Evolutionary conservation across 2,797 vertebrate species (phyloP).

Genomic region (Pyrocephalus nanus): DNA sequence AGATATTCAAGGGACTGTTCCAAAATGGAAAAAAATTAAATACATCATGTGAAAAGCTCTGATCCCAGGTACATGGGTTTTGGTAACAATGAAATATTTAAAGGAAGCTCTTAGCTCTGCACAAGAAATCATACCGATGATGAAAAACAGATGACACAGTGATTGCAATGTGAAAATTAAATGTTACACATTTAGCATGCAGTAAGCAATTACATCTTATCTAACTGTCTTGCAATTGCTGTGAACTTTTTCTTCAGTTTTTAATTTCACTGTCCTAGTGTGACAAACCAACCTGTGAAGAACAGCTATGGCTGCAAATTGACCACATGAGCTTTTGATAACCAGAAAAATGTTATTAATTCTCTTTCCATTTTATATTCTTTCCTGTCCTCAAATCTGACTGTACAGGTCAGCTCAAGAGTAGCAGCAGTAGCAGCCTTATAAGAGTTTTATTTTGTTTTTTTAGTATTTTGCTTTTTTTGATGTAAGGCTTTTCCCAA

Average conservation of each 20-base stretch:
- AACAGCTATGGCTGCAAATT: neutral
- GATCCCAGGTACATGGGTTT: neutral
- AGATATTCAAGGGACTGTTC: neutral
- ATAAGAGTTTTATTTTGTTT: neutral
- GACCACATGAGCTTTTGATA: neutral
- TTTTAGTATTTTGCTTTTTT: neutral
- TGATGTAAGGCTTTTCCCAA: neutral
- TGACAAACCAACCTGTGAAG: neutral
- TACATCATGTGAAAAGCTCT: neutral
- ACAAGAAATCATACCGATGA: neutral
- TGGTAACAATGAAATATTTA: neutral
- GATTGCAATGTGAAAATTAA: neutral
- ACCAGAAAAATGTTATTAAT: neutral
- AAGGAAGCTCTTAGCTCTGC: neutral
- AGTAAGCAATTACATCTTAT: neutral
- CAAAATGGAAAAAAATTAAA: neutral
- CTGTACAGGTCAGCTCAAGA: neutral
- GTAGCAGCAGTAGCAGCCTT: neutral
- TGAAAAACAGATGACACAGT: neutral
- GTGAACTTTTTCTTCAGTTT: neutral
- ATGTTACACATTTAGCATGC: neutral
- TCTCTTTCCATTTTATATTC: neutral
- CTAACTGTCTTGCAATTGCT: neutral
- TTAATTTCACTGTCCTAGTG: neutral
- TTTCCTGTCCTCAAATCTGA: neutral